A percentile compares a stretch with the other conserved stretches of the same genome.
phyloP scores from a whole-genome alignment of 2,888 invertebrate genomes.

The Chydorus sphaericus region DNA sequence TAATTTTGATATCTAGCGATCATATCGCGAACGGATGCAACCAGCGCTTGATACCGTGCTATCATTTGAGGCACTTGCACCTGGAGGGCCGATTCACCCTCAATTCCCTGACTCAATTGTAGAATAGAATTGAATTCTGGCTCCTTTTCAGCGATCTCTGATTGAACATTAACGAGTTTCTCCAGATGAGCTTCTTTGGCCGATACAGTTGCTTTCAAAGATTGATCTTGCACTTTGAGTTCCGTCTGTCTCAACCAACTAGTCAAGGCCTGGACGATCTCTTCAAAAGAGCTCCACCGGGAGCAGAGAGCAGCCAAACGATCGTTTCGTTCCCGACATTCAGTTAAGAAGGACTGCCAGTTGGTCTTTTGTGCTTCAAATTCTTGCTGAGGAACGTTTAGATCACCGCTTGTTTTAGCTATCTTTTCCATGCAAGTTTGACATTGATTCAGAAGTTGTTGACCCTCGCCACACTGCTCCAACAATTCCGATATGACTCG shows the following conservation, averaged over 20 bases:
- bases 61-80: conserved; percentile 59
- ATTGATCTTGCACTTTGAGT: conserved; percentile 71
- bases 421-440: conserved; percentile 50
- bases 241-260: conserved; percentile 77
- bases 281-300: conserved; percentile 68
- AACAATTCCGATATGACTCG: conserved; percentile 57
- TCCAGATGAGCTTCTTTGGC: conserved; percentile 64
- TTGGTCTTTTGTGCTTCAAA: conserved; percentile 55
- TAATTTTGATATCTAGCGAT: conserved; percentile 68
- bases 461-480: conserved; percentile 55
- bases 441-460: conserved; percentile 51
- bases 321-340: conserved; percentile 52
- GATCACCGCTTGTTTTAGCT: background rate
- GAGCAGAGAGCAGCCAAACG: conserved; percentile 59
- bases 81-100: conserved; percentile 58
- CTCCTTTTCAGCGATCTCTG: conserved; percentile 47
- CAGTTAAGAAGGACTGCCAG: conserved; percentile 57
- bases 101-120: conserved; percentile 52
- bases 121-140: conserved; percentile 43
- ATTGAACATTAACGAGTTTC: conserved; percentile 54
- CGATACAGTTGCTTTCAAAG: conserved; percentile 67
- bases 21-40: conserved; percentile 50
- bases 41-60: conserved; percentile 65
- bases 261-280: conserved; percentile 57
- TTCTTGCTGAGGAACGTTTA: conserved; percentile 41